A percentile compares a stretch with the other conserved stretches of the same genome.
These are phyloP conservation scores for Bucorvus abyssinicus DNA, from an alignment of 2,797 vertebrate genomes.

Conservation along the genomic window DNA sequence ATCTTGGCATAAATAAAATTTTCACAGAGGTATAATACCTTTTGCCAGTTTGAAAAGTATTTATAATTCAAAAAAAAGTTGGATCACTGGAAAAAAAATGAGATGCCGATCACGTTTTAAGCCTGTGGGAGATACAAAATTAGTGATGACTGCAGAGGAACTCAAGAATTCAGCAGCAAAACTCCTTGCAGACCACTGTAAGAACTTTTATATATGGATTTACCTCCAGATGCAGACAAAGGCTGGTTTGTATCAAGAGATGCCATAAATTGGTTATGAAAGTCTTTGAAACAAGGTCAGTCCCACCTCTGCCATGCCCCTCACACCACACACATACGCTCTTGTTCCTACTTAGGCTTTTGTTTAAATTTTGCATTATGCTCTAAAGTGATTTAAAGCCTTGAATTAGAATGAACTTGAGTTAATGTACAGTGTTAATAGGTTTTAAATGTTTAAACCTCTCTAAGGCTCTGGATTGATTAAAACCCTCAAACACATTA, in stretches of 20 bases:
- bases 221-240: conserved; percentile 51
- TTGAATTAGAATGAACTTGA: neutral
- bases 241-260: neutral
- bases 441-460: conserved; percentile 39
- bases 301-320: neutral
- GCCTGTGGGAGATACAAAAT: neutral
- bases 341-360: neutral
- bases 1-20: neutral
- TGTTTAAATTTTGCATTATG: conserved; percentile 1
- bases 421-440: neutral
- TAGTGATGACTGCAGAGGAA: neutral
- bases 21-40: neutral
- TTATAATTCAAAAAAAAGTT: neutral
- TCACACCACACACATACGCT: fast-evolving
- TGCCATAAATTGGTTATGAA: neutral
- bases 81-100: neutral
- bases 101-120: neutral
- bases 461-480: neutral
- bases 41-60: neutral
- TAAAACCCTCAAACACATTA: neutral
- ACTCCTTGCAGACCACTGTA: neutral
- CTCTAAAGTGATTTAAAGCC: conserved; percentile 5
- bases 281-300: neutral
- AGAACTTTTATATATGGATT: neutral
- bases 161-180: neutral